Conservation (phyloP, 2,888 invertebrate species). For the Andricus quercusramuli region DNA sequence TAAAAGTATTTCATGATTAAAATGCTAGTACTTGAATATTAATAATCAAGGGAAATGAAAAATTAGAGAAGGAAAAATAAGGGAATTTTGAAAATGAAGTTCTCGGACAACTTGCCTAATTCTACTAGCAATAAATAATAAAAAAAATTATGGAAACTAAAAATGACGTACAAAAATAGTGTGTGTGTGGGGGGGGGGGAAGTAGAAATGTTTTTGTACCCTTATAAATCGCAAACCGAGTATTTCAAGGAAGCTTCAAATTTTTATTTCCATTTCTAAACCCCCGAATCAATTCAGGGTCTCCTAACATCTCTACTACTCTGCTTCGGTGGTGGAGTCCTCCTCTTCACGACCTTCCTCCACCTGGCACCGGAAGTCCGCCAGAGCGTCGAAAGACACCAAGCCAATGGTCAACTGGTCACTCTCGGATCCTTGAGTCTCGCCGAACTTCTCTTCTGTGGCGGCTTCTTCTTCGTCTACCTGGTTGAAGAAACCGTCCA, state of each 20-base stretch:
- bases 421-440: conserved; percentile 79
- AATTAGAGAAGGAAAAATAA: too few relatives aligned
- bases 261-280: conserved; percentile 27
- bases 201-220: too few relatives aligned
- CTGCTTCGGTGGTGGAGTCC: conserved; percentile 84
- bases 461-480: conserved; percentile 84
- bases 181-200: too few relatives aligned
- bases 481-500: conserved; percentile 83
- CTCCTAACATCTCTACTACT: conserved; percentile 81
- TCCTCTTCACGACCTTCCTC: conserved; percentile 83
- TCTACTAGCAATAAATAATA: too few relatives aligned
- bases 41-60: too few relatives aligned
- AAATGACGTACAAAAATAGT: too few relatives aligned
- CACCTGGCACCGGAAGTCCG: conserved; percentile 85
- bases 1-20: too few relatives aligned
- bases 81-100: too few relatives aligned
- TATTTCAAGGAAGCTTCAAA: conserved; percentile 15
- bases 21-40: too few relatives aligned
- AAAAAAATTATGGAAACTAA: too few relatives aligned
- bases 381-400: conserved; percentile 80
- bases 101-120: too few relatives aligned
- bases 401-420: conserved; percentile 78
- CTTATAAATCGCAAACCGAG: neutral
- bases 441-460: conserved; percentile 82
- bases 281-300: conserved; percentile 72